phyloP scores from a whole-genome alignment of 2,113 vertebrate species.

The Crotalus helleri region DNA sequence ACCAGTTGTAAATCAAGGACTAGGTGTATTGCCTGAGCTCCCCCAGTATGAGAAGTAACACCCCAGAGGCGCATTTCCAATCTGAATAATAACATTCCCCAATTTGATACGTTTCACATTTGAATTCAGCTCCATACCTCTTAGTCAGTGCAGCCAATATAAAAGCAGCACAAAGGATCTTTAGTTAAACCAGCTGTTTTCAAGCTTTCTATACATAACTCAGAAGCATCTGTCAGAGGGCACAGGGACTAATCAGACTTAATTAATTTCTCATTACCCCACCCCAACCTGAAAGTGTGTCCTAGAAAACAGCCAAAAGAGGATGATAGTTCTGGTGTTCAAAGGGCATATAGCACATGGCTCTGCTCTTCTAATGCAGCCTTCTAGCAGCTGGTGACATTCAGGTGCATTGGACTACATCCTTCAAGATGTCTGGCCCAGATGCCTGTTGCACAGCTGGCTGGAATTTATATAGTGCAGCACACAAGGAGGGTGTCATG shows the following conservation, averaged over 20 bases:
- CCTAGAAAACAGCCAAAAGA: not conserved
- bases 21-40: not conserved
- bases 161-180: not conserved
- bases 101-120: not conserved
- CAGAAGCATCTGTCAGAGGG: not conserved
- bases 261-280: not conserved
- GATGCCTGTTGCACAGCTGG: not conserved
- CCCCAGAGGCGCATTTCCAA: not conserved
- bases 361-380: not conserved
- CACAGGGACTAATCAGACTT: not conserved
- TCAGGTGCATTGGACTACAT: not conserved
- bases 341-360: not conserved
- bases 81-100: not conserved
- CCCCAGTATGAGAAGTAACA: not conserved
- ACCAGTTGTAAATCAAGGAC: not conserved
- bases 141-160: not conserved
- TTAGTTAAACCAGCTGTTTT: not conserved
- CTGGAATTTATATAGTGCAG: not conserved
- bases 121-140: not conserved
- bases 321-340: not conserved
- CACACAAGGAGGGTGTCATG: not conserved
- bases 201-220: not conserved
- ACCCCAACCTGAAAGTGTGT: not conserved
- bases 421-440: not conserved
- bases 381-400: not conserved